A percentile compares a stretch with the other conserved stretches of the same genome.
Evolutionary conservation across 2,113 vertebrate genomes (phyloP).

Genomic region (Takifugu bimaculatus): DNA sequence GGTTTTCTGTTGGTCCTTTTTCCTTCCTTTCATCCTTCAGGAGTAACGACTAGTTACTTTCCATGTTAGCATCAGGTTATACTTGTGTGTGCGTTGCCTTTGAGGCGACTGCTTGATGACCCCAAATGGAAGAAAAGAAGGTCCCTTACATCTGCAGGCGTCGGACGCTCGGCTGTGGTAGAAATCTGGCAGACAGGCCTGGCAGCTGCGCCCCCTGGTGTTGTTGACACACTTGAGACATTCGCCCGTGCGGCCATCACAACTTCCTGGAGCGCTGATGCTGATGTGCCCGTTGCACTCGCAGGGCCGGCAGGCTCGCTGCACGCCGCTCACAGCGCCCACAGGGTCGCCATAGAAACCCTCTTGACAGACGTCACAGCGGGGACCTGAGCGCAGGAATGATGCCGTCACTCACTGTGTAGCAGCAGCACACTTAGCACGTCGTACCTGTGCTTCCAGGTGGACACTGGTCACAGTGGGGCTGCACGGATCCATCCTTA

Average conservation of each 20-base stretch:
- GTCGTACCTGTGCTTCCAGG: conserved; percentile 77
- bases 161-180: conserved; percentile 67
- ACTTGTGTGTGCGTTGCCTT: too few relatives aligned
- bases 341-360: conserved; percentile 84
- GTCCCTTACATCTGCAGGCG: conserved; percentile 72
- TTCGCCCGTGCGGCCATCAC: conserved; percentile 76
- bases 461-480: conserved; percentile 80
- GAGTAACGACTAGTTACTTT: too few relatives aligned
- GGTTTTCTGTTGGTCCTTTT: too few relatives aligned
- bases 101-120: too few relatives aligned
- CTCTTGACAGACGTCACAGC: conserved; percentile 81
- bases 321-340: conserved; percentile 26
- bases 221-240: conserved; percentile 85
- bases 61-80: too few relatives aligned
- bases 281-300: conserved; percentile 79
- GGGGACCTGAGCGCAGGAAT: conserved; percentile 68
- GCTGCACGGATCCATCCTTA: conserved; percentile 47
- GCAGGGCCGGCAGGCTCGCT: conserved; percentile 77
- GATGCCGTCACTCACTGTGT: too few relatives aligned
- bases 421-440: too few relatives aligned
- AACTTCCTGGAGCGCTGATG: conserved; percentile 73
- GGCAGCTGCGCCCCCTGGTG: conserved; percentile 77
- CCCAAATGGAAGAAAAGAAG: too few relatives aligned
- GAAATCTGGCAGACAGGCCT: conserved; percentile 80
- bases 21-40: too few relatives aligned